phyloP scores from a whole-genome alignment of 2,797 vertebrate species.

The Xerus rutilus region DNA sequence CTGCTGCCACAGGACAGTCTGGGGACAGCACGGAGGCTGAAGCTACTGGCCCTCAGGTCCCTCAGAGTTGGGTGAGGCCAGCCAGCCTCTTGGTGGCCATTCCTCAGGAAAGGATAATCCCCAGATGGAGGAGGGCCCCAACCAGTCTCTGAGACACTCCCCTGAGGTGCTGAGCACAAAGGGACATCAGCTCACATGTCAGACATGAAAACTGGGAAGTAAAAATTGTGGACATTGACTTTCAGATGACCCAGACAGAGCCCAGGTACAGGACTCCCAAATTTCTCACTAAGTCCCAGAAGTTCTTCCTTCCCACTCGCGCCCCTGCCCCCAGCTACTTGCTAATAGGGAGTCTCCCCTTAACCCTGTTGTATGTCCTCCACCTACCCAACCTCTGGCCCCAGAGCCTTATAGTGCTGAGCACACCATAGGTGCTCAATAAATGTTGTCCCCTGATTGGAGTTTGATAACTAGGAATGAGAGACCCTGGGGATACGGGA shows the following conservation, averaged over 20 bases:
- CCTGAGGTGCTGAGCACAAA: neutral
- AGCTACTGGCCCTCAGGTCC: neutral
- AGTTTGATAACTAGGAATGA: neutral
- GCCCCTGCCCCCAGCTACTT: neutral
- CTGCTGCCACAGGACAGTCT: neutral
- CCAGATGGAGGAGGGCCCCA: neutral
- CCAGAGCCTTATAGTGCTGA: neutral
- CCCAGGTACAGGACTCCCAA: neutral
- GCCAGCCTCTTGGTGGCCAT: neutral
- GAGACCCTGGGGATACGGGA: neutral
- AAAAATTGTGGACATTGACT: neutral
- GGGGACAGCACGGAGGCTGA: neutral
- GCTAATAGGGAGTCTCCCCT: neutral
- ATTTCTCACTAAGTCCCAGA: neutral
- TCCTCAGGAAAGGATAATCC: neutral
- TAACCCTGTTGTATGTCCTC: neutral
- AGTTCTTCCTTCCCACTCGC: no score
- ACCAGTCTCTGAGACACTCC: neutral
- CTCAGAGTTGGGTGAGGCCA: neutral
- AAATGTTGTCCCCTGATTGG: conserved; percentile 47
- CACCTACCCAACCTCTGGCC: rapidly evolving
- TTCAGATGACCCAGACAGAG: neutral
- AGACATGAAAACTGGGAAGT: neutral
- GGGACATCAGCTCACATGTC: neutral
- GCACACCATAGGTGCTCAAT: conserved; percentile 24